Base-by-base conservation (phyloP, 2,888 invertebrate species). In the Caenorhabditis angaria region DNA sequence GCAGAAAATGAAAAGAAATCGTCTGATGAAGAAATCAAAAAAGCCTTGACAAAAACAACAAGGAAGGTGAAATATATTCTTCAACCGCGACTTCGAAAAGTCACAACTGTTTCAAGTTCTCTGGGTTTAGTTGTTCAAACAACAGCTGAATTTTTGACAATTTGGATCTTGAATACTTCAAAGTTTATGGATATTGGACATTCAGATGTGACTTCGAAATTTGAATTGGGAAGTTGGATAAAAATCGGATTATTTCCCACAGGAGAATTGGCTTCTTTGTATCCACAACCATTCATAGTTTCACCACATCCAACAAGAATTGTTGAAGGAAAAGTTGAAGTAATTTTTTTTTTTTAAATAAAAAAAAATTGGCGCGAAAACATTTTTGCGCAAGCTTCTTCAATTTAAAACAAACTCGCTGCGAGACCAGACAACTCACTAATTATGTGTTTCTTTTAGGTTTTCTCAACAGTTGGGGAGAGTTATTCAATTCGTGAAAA, bases 361-460 rank as follows among this genome's bases (percentile, higher is more conserved):
- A 14, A 41, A 41, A 14, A 41, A 41, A 18, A 32, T 5, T 41
- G 41, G n/a, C n/a, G n/a, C 28, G 56, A 56, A 6, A 14, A 58
- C 32, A 29, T 58, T 50, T 60, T 48, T 60, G 4, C 50, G n/a
- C 25, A 47, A 12, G 3, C 29, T 28, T 56, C 28, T 56, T 56
- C 56, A 10, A 32, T 28, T 27, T 56, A 56, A 56, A 54, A 54
- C 22, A 4, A 48, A 20, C 5, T n/a, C n/a, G n/a, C n/a, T n/a
- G n/a, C n/a, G n/a, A n/a, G n/a, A n/a, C n/a, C n/a, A n/a, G n/a
- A 25, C 8, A 25, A 51, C 25, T 18, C 25, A 51, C 8, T 4
- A 25, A 20, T 22, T 22, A 51, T 20, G 12, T 51, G 2, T 20
- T 51, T 6, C 4, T 25, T 51, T 8, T 8, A 51, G 51, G 22